Evolutionary conservation across 2,797 vertebrate genomes (phyloP), one percentile per base, ranked within the genome.

Genomic region (Trematomus bernacchii): DNA sequence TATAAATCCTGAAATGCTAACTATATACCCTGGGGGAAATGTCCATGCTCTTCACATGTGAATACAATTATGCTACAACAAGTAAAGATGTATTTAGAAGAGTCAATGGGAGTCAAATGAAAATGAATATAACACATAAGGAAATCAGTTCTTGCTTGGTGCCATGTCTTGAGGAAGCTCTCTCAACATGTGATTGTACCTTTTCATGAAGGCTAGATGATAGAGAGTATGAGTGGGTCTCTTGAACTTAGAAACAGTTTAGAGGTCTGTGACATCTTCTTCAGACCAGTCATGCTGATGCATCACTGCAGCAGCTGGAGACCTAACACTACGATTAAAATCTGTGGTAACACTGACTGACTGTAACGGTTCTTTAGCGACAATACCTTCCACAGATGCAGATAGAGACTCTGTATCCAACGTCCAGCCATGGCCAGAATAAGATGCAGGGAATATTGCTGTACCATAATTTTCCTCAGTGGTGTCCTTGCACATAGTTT

Each of bases 231-330:
- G 40, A 15, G 59, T 30, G 33, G 14, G 10, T 4, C 10, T 69
- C 42, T 10, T 52, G 18, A 54, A 16, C 42, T 50, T 7, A 21
- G 21, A 4, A 16, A 62, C 14, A 61, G 27, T 19, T 85, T 71
- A 91, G 18, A 93, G 82, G 73, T 93, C 79, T 71, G 87, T 94
- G 66, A 92, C 16, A 16, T 94, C 90, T 0, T 93, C 91, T 52
- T 80, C 86, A 68, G 71, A 76, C 83, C 74, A 89, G 58, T 90
- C 72, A 27, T 82, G 67, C 16, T 83, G 81, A 59, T 78, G 50
- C 44, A 74, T 77, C 48, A 48, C 58, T 70, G 40, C 66, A 72
- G 43, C 23, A 50, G 50, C 51, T 50, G 63, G 52, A 76, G 78
- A 80, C 48, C 66, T 55, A 42, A 27, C 58, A 47, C 61, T 53